These are phyloP conservation scores for Amiota mariae DNA, from an alignment of 2,888 invertebrate species.

Conservation along the genomic window DNA sequence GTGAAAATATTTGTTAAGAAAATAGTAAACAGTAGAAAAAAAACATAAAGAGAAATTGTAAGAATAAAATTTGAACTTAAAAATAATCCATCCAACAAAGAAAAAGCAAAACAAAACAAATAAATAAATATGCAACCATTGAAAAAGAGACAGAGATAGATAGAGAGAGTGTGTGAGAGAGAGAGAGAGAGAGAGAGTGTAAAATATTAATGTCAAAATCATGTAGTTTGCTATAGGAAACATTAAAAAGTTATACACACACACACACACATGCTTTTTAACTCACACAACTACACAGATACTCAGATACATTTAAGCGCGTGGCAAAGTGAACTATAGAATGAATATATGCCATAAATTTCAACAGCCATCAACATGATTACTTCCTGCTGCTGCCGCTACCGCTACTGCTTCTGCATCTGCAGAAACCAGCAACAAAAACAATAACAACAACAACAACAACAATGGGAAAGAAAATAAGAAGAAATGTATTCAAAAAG, in stretches of 20 bases:
- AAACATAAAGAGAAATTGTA: neutral
- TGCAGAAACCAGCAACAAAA: slow-evolving; percentile 43
- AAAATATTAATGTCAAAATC: slow-evolving; percentile 58
- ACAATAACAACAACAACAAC: slow-evolving; percentile 47
- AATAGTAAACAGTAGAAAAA: neutral
- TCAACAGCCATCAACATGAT: slow-evolving; percentile 66
- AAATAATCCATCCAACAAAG: too few relatives aligned
- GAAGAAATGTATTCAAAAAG: neutral
- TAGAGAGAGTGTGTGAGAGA: neutral
- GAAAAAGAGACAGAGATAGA: neutral
- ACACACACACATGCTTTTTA: neutral
- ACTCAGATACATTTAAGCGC: neutral
- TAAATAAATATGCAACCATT: slow-evolving; percentile 6
- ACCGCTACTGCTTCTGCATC: too few relatives aligned
- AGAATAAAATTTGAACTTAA: too few relatives aligned
- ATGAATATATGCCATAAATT: slow-evolving; percentile 58
- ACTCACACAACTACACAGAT: neutral
- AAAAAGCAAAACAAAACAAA: neutral
- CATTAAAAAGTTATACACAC: slow-evolving; percentile 20
- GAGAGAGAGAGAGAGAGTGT: neutral
- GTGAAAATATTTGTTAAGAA: too few relatives aligned
- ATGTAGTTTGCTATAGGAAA: slow-evolving; percentile 59
- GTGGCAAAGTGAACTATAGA: slow-evolving; percentile 25
- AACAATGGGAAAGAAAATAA: slow-evolving; percentile 44
- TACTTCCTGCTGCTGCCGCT: slow-evolving; percentile 61